Conservation (phyloP, 2,888 invertebrate genomes). For the Xanthorhoe spadicearia region DNA sequence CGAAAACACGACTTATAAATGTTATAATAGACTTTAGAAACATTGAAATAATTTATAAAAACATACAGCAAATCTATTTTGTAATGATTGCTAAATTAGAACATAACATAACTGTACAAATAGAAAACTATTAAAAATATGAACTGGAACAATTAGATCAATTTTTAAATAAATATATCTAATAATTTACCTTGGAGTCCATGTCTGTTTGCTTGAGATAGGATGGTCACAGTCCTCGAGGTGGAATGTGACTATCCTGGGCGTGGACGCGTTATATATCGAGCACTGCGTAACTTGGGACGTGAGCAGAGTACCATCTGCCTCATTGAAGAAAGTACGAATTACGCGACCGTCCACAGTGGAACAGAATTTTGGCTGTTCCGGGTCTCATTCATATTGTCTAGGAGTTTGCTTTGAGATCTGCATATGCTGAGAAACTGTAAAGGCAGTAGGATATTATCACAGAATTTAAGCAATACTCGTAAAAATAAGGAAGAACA, state of each 20-base stretch:
- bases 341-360: conserved; percentile 62
- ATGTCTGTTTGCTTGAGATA: conserved; percentile 73
- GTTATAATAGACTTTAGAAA: no score
- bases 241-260: conserved; percentile 69
- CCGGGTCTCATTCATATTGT: conserved; percentile 41
- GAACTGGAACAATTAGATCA: conserved; percentile 1
- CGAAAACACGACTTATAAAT: no score
- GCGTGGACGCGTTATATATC: conserved; percentile 72
- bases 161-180: conserved; percentile 1
- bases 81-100: no score
- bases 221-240: conserved; percentile 69
- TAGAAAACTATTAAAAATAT: no score
- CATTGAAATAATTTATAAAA: no score
- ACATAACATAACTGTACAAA: no score
- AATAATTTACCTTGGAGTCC: conserved; percentile 74
- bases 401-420: no score
- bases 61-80: no score
- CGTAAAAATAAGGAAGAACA: no score
- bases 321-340: conserved; percentile 78
- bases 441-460: no score
- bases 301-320: conserved; percentile 77
- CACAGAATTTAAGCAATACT: no score
- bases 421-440: no score
- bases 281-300: conserved; percentile 70
- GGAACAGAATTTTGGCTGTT: conserved; percentile 34